phyloP scores from a whole-genome alignment of 2,888 invertebrate genomes.

The Hyppa rectilinea region DNA sequence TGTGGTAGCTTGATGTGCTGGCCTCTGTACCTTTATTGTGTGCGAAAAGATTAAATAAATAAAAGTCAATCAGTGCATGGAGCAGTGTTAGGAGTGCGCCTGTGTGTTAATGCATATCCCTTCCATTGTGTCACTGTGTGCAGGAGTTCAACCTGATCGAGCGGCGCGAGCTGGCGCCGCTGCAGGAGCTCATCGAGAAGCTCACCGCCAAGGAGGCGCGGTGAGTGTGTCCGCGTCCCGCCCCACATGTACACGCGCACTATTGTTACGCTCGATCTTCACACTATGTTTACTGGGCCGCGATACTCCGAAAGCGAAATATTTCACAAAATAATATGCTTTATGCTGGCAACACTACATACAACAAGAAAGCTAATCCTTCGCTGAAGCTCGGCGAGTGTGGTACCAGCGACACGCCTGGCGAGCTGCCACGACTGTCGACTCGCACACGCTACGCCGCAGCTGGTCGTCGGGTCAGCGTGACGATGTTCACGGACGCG shows the following conservation, averaged over 20 bases:
- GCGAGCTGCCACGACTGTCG: neutral
- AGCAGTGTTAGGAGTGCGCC: neutral
- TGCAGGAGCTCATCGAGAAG: conserved; percentile 99
- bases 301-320: conserved; percentile 4
- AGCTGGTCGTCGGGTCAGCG: neutral
- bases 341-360: conserved; percentile 1
- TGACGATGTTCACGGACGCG: neutral
- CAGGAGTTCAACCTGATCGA: conserved; percentile 99
- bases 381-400: neutral
- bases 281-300: conserved; percentile 9
- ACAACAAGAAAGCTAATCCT: neutral
- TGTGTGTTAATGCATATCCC: neutral
- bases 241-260: conserved; percentile 12
- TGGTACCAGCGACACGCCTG: neutral
- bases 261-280: conserved; percentile 20
- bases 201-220: conserved; percentile 97
- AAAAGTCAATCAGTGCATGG: neutral
- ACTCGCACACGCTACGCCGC: neutral
- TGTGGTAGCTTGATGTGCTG: too few species aligned
- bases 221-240: conserved; percentile 86
- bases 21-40: too few species aligned
- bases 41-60: too few species aligned
- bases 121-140: conserved; percentile 64
- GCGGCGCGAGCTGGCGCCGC: conserved; percentile 98
- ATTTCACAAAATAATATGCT: conserved; percentile 7